Percentiles rank a stretch among this genome's conserved stretches.
Conservation (phyloP, 2,797 vertebrate species). For the Lepilemur ruficaudatus region DNA sequence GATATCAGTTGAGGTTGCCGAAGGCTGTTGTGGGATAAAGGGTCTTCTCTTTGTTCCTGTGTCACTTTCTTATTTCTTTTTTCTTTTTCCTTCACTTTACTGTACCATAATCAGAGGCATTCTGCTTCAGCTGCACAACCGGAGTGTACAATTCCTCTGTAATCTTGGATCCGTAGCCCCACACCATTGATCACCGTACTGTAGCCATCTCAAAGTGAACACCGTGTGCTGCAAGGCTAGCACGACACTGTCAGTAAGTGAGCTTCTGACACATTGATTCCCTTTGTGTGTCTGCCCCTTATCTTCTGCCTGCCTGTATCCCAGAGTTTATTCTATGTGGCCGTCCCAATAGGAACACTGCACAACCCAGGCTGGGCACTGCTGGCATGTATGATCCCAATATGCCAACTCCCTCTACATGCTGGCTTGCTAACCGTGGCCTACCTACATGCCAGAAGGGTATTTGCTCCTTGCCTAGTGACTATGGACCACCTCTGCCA, state of each 20-base stretch:
- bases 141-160: not conserved
- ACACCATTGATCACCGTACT: not conserved
- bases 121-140: not conserved
- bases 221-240: not conserved
- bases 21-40: not conserved
- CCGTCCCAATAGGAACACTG: not conserved
- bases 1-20: not conserved
- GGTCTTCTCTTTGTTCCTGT: not conserved
- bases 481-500: not conserved
- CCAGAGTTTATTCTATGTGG: not conserved
- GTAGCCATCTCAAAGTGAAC: not conserved
- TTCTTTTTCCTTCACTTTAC: not conserved
- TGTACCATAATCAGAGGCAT: not conserved
- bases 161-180: accelerated
- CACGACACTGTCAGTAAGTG: not conserved
- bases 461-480: not conserved
- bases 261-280: not conserved
- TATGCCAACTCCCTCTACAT: not conserved
- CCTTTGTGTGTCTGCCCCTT: not conserved
- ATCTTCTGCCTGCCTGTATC: too few relatives aligned
- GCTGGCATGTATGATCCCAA: not conserved
- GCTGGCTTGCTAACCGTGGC: not conserved
- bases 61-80: not conserved
- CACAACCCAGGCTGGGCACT: not conserved
- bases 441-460: not conserved